These are phyloP conservation scores for Copidosoma floridanum DNA, from an alignment of 1,140 invertebrate species.

Conservation along the genomic window DNA sequence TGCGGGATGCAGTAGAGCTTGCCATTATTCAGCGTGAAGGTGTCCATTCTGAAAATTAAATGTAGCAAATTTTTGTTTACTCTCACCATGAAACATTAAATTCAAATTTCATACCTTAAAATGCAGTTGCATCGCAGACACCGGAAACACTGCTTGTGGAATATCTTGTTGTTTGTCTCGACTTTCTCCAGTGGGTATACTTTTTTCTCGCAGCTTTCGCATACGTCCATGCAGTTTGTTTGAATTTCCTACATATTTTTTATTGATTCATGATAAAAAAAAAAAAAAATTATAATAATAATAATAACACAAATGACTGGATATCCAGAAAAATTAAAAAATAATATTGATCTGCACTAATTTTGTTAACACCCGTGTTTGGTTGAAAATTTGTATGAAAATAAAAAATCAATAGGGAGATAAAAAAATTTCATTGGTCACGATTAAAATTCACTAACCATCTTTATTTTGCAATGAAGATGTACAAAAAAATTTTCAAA, in stretches of 20 bases:
- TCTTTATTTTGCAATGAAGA: too few relatives aligned
- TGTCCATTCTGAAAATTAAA: conserved; percentile 66
- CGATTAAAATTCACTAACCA: too few relatives aligned
- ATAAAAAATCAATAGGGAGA: too few relatives aligned
- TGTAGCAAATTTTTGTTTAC: too few relatives aligned
- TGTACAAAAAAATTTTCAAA: too few relatives aligned
- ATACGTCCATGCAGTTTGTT: conserved; percentile 63
- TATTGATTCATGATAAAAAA: conserved; percentile 13
- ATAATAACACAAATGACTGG: not conserved
- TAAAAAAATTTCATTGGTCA: too few relatives aligned
- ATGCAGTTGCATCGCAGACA: conserved; percentile 76
- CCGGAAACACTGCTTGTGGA: conserved; percentile 78
- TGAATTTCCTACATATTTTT: conserved; percentile 57
- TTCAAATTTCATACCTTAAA: conserved; percentile 62
- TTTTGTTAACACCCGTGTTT: not conserved
- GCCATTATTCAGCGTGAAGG: conserved; percentile 73
- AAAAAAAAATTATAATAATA: conserved; percentile 5
- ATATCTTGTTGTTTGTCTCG: conserved; percentile 72
- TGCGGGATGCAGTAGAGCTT: conserved; percentile 77
- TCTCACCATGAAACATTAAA: too few relatives aligned
- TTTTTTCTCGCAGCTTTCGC: conserved; percentile 70
- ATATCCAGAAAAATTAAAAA: conserved; percentile 21
- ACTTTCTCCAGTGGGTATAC: conserved; percentile 81
- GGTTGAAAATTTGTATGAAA: too few relatives aligned
- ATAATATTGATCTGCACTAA: not conserved